phyloP scores from a whole-genome alignment of 2,888 invertebrate species.

The Athalia cordata region DNA sequence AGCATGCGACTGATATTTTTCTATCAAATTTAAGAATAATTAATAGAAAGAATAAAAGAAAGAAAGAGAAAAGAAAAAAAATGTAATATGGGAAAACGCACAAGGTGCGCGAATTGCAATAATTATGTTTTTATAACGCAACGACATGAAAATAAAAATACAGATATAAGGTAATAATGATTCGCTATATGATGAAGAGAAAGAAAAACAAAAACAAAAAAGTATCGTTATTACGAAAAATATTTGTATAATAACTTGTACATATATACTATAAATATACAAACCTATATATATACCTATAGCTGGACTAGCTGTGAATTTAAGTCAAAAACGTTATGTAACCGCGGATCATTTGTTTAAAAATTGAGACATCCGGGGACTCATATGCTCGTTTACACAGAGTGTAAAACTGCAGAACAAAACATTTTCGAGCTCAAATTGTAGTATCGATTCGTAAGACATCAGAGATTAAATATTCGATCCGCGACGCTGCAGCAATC shows the following conservation, averaged over 20 bases:
- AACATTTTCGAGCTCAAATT: conserved; percentile 8
- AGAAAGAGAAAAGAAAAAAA: too few species aligned
- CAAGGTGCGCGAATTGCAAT: conserved; percentile 42
- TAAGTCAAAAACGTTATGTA: conserved; percentile 12
- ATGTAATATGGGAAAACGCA: conserved; percentile 36
- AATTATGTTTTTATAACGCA: conserved; percentile 20
- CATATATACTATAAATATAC: not conserved
- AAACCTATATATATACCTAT: conserved; percentile 19
- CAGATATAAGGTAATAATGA: conserved; percentile 5
- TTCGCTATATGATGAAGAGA: not conserved
- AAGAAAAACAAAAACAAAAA: not conserved
- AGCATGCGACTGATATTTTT: not conserved
- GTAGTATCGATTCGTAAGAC: not conserved
- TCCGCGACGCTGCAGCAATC: not conserved
- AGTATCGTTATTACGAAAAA: not conserved
- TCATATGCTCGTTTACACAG: conserved; percentile 1
- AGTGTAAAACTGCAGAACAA: not conserved
- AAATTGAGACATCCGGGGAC: not conserved
- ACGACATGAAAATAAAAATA: too few species aligned
- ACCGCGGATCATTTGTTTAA: not conserved
- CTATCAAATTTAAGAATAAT: conserved; percentile 1
- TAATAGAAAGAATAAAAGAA: too few species aligned
- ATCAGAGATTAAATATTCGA: not conserved
- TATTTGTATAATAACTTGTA: not conserved
- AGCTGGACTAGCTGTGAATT: conserved; percentile 28